A percentile compares a stretch with the other conserved stretches of the same genome.
Conservation (phyloP, 2,888 invertebrate species). For the Drosophila atripex region DNA sequence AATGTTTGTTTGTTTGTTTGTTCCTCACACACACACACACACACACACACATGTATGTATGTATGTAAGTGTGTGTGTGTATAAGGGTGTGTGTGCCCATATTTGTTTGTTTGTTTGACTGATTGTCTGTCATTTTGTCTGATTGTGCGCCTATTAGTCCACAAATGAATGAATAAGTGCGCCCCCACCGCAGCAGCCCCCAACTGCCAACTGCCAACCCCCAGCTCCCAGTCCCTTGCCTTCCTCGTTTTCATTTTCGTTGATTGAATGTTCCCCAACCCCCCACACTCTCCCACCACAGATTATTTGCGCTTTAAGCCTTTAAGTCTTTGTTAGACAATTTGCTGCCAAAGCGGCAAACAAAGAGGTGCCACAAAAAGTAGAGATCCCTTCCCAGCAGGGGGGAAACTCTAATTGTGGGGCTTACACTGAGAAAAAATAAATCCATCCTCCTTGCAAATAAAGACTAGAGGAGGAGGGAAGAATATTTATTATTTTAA, state of each 20-base stretch:
- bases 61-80: too few relatives aligned
- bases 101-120: conserved; percentile 60
- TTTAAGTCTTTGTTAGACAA: conserved; percentile 77
- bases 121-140: conserved; percentile 72
- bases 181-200: conserved; percentile 37
- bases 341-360: conserved; percentile 54
- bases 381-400: neutral
- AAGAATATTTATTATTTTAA: too few relatives aligned
- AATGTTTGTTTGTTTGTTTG: conserved; percentile 32
- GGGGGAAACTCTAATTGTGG: conserved; percentile 1
- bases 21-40: conserved; percentile 1
- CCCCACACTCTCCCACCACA: conserved; percentile 18
- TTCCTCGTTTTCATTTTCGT: conserved; percentile 67
- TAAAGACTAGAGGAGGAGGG: too few relatives aligned
- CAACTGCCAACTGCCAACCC: neutral
- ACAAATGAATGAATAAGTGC: conserved; percentile 76
- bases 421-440: conserved; percentile 3
- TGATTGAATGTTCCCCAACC: conserved; percentile 60
- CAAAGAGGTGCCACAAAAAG: neutral
- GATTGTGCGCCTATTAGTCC: conserved; percentile 78
- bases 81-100: too few relatives aligned
- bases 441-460: too few relatives aligned
- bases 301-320: conserved; percentile 74
- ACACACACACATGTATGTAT: conserved; percentile 47
- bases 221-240: neutral